phyloP scores from a whole-genome alignment of 2,797 vertebrate genomes.

The Falco novaeseelandiae region DNA sequence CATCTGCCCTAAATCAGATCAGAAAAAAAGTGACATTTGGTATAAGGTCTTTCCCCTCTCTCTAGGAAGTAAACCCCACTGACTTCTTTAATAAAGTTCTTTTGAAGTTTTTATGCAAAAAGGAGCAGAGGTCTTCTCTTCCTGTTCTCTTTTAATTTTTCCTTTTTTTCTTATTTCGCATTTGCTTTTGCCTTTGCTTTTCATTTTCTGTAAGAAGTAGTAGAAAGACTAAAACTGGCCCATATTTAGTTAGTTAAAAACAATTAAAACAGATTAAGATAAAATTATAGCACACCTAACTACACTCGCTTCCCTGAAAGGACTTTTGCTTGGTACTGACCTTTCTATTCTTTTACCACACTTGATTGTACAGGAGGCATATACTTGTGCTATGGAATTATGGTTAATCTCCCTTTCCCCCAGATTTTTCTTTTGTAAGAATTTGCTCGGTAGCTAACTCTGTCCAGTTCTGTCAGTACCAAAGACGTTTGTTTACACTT shows the following conservation, averaged over 20 bases:
- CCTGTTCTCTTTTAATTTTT: accelerated
- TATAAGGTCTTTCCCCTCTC: background rate
- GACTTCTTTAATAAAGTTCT: background rate
- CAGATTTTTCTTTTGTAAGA: background rate
- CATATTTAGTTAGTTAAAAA: background rate
- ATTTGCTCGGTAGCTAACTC: background rate
- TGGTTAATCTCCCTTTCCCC: background rate
- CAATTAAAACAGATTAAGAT: background rate
- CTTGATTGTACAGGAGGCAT: background rate
- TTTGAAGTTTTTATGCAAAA: background rate
- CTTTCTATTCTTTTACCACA: background rate
- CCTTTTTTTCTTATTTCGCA: background rate
- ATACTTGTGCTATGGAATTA: background rate
- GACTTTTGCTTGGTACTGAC: background rate
- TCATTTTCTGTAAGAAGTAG: background rate
- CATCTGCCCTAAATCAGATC: background rate
- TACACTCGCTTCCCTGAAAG: background rate
- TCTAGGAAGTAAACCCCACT: background rate
- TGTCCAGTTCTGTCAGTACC: background rate
- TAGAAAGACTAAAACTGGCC: background rate
- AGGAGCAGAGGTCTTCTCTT: background rate
- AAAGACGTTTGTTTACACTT: background rate
- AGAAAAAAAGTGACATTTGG: background rate
- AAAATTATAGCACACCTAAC: background rate
- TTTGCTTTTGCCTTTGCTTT: background rate